These are phyloP conservation scores for Orthosia cruda DNA, from an alignment of 2,888 invertebrate species.

Conservation along the genomic window DNA sequence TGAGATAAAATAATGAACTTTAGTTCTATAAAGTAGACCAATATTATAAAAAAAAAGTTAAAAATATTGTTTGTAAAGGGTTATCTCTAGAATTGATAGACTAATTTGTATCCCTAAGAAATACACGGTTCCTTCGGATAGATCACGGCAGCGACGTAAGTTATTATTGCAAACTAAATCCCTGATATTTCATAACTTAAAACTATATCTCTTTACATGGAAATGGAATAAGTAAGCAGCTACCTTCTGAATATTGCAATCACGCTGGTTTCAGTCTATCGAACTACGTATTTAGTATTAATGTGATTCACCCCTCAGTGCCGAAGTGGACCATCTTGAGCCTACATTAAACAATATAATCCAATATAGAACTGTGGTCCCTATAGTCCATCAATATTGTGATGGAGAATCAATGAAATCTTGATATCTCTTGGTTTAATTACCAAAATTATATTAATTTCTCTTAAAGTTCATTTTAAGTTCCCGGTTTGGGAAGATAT, in stretches of 20 bases:
- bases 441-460: not conserved
- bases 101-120: no score
- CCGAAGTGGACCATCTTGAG: slow-evolving; percentile 25
- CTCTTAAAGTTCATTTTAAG: no score
- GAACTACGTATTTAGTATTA: slow-evolving; percentile 38
- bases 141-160: not conserved
- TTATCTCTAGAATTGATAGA: no score
- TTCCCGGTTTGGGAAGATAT: no score
- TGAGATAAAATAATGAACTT: no score
- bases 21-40: no score
- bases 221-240: slow-evolving; percentile 3
- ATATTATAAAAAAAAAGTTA: no score
- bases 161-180: not conserved
- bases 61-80: no score
- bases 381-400: slow-evolving; percentile 4
- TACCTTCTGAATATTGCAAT: slow-evolving; percentile 32
- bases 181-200: not conserved
- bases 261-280: not conserved
- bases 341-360: slow-evolving; percentile 14
- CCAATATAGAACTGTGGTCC: slow-evolving; percentile 29
- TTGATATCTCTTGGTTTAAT: not conserved
- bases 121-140: not conserved
- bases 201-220: no score
- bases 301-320: slow-evolving; percentile 13
- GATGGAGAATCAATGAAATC: slow-evolving; percentile 38